Evolutionary conservation across 2,888 invertebrate species (phyloP).

Genomic region (Leptopilina drosophilae): DNA sequence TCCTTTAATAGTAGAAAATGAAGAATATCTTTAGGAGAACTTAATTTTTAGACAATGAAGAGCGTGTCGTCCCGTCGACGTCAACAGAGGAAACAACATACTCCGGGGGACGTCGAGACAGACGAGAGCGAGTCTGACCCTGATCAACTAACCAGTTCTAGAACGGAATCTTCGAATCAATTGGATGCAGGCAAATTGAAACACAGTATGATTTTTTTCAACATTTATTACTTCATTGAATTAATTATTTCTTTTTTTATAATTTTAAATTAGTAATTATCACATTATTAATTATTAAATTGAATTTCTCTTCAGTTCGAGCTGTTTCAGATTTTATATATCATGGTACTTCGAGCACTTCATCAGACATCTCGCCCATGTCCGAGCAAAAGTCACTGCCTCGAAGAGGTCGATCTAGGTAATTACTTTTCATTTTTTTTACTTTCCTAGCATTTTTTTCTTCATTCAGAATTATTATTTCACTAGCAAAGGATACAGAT

Average conservation of each 20-base stretch:
- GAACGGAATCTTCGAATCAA: slow-evolving; percentile 87
- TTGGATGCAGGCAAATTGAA: slow-evolving; percentile 84
- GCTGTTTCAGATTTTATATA: slow-evolving; percentile 84
- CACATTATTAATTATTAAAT: no score
- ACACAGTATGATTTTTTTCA: slow-evolving; percentile 80
- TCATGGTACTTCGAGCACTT: slow-evolving; percentile 87
- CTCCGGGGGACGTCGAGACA: slow-evolving; percentile 81
- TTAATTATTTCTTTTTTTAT: neutral
- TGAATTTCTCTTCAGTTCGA: slow-evolving; percentile 69
- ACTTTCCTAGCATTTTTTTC: slow-evolving; percentile 5
- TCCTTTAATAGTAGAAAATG: no score
- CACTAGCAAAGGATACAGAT: no score
- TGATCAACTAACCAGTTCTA: slow-evolving; percentile 85
- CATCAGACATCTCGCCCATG: slow-evolving; percentile 88
- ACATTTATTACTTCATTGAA: neutral
- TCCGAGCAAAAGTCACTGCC: slow-evolving; percentile 87
- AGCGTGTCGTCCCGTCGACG: slow-evolving; percentile 79
- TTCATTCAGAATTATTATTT: no score
- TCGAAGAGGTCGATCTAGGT: slow-evolving; percentile 85
- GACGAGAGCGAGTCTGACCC: slow-evolving; percentile 88
- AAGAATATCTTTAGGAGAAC: neutral
- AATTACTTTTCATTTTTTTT: slow-evolving; percentile 64
- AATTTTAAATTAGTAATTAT: neutral
- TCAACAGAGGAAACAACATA: slow-evolving; percentile 79
- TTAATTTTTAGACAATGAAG: slow-evolving; percentile 72